Evolutionary conservation across 1,140 invertebrate genomes (phyloP).

Genomic region (Pristionchus pacificus): DNA sequence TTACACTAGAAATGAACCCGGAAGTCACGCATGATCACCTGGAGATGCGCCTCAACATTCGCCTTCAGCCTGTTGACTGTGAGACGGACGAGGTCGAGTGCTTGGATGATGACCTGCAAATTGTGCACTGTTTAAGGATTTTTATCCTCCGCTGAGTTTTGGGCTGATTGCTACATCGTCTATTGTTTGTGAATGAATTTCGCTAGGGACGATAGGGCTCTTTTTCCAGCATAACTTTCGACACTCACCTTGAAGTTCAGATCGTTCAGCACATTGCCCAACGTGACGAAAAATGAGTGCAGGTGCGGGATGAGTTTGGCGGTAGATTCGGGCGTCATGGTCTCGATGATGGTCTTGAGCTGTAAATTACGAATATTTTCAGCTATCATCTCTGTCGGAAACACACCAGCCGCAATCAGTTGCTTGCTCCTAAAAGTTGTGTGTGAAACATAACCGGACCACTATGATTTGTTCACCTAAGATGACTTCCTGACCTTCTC

Average conservation of each 20-base stretch:
- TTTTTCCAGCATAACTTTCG: too few species aligned
- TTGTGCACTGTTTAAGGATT: too few species aligned
- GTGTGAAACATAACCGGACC: too few species aligned
- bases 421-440: constrained; percentile 2
- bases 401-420: neutral
- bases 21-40: constrained; percentile 4
- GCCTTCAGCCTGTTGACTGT: constrained; percentile 24
- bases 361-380: constrained; percentile 1
- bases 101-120: constrained; percentile 26
- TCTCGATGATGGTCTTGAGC: constrained; percentile 30
- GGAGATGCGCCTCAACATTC: constrained; percentile 31
- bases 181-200: too few species aligned
- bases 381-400: neutral
- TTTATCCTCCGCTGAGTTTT: too few species aligned
- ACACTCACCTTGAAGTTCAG: constrained; percentile 34
- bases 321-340: constrained; percentile 21
- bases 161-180: too few species aligned
- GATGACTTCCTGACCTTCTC: constrained; percentile 18
- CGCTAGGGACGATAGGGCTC: too few species aligned
- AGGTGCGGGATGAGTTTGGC: constrained; percentile 29
- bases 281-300: constrained; percentile 25
- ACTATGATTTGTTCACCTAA: too few species aligned
- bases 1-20: too few species aligned
- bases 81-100: constrained; percentile 27
- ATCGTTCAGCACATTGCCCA: constrained; percentile 33